Evolutionary conservation across 2,113 vertebrate species (phyloP).

Genomic region (Nibea albiflora): DNA sequence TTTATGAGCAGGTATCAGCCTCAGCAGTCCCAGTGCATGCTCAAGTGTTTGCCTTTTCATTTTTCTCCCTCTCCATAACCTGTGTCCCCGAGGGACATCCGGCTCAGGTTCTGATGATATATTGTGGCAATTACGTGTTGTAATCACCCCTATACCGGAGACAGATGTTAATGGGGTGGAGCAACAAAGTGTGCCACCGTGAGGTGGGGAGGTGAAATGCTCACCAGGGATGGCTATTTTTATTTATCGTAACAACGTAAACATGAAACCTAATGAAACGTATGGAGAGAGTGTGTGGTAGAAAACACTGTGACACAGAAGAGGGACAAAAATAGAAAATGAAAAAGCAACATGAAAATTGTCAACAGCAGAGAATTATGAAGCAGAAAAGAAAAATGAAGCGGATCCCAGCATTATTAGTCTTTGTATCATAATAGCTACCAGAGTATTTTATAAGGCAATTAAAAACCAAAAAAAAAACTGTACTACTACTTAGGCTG

Average conservation of each 20-base stretch:
- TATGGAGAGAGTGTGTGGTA: not conserved
- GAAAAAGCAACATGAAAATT: not conserved
- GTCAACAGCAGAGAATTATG: not conserved
- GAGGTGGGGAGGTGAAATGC: constrained; percentile 35
- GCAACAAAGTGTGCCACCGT: constrained; percentile 30
- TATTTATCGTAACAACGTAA: not conserved
- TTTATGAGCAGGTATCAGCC: constrained; percentile 66
- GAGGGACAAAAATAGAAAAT: not conserved
- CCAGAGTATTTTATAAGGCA: not conserved
- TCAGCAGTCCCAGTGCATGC: constrained; percentile 53
- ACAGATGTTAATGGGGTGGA: constrained; percentile 45
- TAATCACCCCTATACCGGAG: constrained; percentile 51
- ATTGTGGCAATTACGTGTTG: constrained; percentile 58
- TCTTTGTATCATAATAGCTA: not conserved
- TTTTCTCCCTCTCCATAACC: constrained; percentile 56
- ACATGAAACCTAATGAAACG: not conserved
- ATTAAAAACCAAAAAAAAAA: not conserved
- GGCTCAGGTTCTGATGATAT: constrained; percentile 43
- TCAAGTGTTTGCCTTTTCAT: constrained; percentile 74
- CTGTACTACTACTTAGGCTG: not conserved
- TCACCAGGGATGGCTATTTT: not conserved
- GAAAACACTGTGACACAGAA: not conserved
- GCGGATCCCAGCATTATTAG: not conserved
- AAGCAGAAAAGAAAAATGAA: not conserved
- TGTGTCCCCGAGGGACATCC: constrained; percentile 23